Percentiles rank a stretch among this genome's conserved stretches.
phyloP scores from a whole-genome alignment of 2,113 vertebrate genomes.

The Cryptomyrus ogoouensis region DNA sequence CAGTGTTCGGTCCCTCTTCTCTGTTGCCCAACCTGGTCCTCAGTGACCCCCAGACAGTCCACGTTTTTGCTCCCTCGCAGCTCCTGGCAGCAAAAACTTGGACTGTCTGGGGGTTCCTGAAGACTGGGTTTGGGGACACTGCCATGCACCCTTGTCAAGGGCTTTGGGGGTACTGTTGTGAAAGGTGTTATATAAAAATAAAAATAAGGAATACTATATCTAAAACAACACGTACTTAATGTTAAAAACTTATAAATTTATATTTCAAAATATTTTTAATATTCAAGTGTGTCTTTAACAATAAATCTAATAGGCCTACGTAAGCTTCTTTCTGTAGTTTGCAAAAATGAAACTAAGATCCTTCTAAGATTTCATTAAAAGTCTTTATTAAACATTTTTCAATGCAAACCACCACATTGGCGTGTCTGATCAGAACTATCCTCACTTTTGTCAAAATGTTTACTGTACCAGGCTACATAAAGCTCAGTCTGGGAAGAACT shows the following conservation, averaged over 20 bases:
- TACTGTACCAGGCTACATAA: neutral
- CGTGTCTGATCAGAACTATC: neutral
- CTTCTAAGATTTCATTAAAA: neutral
- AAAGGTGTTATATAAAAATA: neutral
- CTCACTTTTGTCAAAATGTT: neutral
- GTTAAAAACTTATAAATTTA: neutral
- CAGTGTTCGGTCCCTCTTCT: no score
- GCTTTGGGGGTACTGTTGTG: neutral
- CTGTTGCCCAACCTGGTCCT: no score
- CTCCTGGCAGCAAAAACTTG: no score
- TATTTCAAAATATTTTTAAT: neutral
- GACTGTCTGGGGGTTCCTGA: neutral
- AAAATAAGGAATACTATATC: neutral
- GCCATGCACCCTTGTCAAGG: neutral
- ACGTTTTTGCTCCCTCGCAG: no score
- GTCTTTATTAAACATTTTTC: constrained; percentile 4
- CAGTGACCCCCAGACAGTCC: no score
- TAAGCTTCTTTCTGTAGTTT: neutral
- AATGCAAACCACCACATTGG: neutral
- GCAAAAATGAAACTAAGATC: neutral
- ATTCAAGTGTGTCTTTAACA: neutral
- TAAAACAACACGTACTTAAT: neutral
- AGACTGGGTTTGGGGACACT: neutral
- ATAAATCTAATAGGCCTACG: neutral
- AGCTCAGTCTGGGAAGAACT: neutral